Evolutionary conservation across 2,888 invertebrate species (phyloP).

Genomic region (Lottia gigantea): DNA sequence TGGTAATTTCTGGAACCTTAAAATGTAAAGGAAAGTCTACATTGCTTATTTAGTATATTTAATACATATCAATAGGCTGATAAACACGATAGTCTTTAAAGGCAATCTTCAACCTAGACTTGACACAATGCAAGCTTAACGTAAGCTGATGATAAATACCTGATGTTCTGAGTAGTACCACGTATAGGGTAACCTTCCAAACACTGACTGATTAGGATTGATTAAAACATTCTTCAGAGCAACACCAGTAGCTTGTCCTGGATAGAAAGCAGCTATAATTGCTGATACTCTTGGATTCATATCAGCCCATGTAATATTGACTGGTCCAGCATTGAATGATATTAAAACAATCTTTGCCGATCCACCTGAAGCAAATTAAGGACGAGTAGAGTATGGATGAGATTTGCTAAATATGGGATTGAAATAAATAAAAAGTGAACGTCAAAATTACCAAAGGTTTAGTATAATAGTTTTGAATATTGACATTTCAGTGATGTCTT

Average conservation of each 20-base stretch:
- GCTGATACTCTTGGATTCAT: conserved; percentile 27
- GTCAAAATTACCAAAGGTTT: too few relatives aligned
- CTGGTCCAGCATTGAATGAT: conserved; percentile 46
- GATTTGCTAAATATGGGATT: too few relatives aligned
- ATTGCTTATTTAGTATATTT: too few relatives aligned
- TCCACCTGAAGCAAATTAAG: not conserved
- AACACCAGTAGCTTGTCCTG: conserved; percentile 58
- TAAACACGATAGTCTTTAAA: too few relatives aligned
- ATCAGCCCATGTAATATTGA: conserved; percentile 42
- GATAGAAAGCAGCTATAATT: conserved; percentile 59
- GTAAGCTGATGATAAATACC: conserved; percentile 13
- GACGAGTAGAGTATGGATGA: too few relatives aligned
- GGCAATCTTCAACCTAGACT: too few relatives aligned
- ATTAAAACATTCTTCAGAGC: conserved; percentile 49
- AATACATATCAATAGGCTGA: too few relatives aligned
- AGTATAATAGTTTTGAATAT: too few relatives aligned
- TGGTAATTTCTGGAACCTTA: conserved; percentile 14
- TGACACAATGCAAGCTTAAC: too few relatives aligned
- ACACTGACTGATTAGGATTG: conserved; percentile 55
- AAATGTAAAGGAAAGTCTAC: not conserved
- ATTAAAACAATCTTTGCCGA: conserved; percentile 41
- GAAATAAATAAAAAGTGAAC: too few relatives aligned
- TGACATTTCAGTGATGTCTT: too few relatives aligned
- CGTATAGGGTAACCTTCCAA: conserved; percentile 59
- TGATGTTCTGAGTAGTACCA: conserved; percentile 49